Percentiles rank a stretch among this genome's conserved stretches.
Conservation (phyloP, 2,888 invertebrate species). For the Stegana nigrithorax region DNA sequence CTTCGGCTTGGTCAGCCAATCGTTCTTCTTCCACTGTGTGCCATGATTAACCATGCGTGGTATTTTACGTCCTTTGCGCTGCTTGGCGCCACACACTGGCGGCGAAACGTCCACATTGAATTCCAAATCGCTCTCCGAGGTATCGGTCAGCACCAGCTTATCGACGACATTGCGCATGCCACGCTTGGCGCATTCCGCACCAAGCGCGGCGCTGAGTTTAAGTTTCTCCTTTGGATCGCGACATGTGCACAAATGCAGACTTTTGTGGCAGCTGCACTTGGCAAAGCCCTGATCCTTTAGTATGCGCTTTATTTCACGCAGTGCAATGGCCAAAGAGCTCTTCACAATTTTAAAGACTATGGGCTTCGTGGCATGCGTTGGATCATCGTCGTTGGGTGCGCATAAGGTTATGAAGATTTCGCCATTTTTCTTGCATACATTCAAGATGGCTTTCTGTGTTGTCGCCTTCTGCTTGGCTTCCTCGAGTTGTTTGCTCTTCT, state of each 20-base stretch:
- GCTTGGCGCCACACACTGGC: slow-evolving; percentile 70
- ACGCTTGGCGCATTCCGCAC: slow-evolving; percentile 67
- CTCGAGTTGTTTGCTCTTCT: slow-evolving; percentile 59
- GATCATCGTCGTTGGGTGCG: not conserved
- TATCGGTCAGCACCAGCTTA: slow-evolving; percentile 58
- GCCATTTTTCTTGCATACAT: slow-evolving; percentile 75
- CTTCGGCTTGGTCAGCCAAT: slow-evolving; percentile 61
- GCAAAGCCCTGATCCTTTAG: slow-evolving; percentile 71
- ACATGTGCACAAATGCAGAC: slow-evolving; percentile 65
- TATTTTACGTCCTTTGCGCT: slow-evolving; percentile 69
- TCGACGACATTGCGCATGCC: slow-evolving; percentile 48
- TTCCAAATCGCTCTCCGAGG: slow-evolving; percentile 72
- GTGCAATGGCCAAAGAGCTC: slow-evolving; percentile 70
- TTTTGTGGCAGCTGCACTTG: slow-evolving; percentile 71
- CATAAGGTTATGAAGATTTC: slow-evolving; percentile 73
- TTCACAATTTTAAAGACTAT: slow-evolving; percentile 76
- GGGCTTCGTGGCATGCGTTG: slow-evolving; percentile 71
- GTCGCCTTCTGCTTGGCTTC: slow-evolving; percentile 32
- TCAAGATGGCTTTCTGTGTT: slow-evolving; percentile 72
- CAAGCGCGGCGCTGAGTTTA: slow-evolving; percentile 70
- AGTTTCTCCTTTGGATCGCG: slow-evolving; percentile 63
- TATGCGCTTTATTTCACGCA: slow-evolving; percentile 71
- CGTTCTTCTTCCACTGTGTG: slow-evolving; percentile 73
- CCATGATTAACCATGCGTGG: slow-evolving; percentile 71
- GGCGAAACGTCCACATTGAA: slow-evolving; percentile 79